These are phyloP conservation scores for Plectropomus leopardus DNA, from an alignment of 2,113 vertebrate genomes.

Conservation along the genomic window DNA sequence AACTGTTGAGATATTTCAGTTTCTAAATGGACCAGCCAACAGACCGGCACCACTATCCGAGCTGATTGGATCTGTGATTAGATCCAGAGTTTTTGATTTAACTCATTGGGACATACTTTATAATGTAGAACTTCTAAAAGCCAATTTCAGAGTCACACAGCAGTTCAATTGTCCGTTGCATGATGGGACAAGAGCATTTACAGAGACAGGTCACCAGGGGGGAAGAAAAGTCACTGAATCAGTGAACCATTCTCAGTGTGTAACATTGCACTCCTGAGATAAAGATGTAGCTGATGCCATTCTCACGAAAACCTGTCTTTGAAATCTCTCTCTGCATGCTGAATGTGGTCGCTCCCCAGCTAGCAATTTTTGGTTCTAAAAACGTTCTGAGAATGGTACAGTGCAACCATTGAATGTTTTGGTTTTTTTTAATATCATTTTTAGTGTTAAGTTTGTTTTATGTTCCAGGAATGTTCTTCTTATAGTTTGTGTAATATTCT, in stretches of 20 bases:
- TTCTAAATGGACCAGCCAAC: background rate
- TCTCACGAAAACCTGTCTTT: slow-evolving; percentile 37
- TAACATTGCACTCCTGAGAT: slow-evolving; percentile 16
- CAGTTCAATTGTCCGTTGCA: slow-evolving; percentile 35
- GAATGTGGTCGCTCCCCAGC: background rate
- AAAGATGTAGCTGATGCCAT: slow-evolving; percentile 15
- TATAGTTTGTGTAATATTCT: no score
- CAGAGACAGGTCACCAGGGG: slow-evolving; percentile 51
- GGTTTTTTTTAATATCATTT: no score
- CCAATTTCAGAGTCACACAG: slow-evolving; percentile 34
- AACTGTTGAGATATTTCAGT: background rate
- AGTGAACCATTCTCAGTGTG: slow-evolving; percentile 42
- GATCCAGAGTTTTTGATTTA: slow-evolving; percentile 16
- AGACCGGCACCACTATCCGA: background rate
- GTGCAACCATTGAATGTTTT: no score
- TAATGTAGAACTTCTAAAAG: slow-evolving; percentile 44
- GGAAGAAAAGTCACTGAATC: slow-evolving; percentile 44
- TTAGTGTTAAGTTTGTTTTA: no score
- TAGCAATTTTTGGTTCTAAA: no score
- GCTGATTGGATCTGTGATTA: background rate
- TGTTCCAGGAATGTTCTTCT: no score
- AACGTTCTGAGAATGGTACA: no score
- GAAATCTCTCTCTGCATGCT: slow-evolving; percentile 10
- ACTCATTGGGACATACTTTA: slow-evolving; percentile 15
- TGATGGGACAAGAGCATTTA: slow-evolving; percentile 35